phyloP scores from a whole-genome alignment of 2,888 invertebrate species.

The Actias luna region DNA sequence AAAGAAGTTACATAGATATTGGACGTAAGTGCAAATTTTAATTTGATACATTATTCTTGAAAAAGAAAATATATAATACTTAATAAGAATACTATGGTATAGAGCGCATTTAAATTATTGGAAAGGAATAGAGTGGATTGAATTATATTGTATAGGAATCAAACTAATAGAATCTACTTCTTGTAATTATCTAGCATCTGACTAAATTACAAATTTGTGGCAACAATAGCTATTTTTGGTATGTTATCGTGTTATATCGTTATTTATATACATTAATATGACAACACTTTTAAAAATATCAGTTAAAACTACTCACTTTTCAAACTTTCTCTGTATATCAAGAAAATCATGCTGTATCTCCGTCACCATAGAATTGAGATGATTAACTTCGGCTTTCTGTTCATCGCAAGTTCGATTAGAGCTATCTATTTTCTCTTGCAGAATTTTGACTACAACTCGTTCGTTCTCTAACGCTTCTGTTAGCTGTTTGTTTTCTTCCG shows the following conservation, averaged over 20 bases:
- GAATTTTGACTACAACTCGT: slow-evolving; percentile 72
- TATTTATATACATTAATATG: not conserved
- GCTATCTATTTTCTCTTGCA: slow-evolving; percentile 76
- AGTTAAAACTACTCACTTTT: slow-evolving; percentile 59
- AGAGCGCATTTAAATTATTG: too few species aligned
- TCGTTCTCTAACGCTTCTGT: slow-evolving; percentile 78
- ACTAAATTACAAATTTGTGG: too few species aligned
- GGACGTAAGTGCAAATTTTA: too few species aligned
- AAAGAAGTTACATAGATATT: too few species aligned
- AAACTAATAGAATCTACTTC: too few species aligned
- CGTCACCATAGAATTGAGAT: slow-evolving; percentile 61
- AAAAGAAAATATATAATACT: too few species aligned
- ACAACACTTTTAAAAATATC: not conserved
- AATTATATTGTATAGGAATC: too few species aligned
- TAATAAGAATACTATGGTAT: too few species aligned
- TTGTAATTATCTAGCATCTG: too few species aligned
- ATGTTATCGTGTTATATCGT: not conserved
- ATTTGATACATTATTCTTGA: too few species aligned
- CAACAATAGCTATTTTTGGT: too few species aligned
- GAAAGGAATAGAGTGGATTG: too few species aligned
- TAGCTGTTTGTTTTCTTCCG: slow-evolving; percentile 75
- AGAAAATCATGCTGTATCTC: slow-evolving; percentile 72
- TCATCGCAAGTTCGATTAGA: slow-evolving; percentile 73
- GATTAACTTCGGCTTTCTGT: slow-evolving; percentile 73
- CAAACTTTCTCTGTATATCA: slow-evolving; percentile 67